These are phyloP conservation scores for Sternotherus odoratus DNA, from an alignment of 2,797 vertebrate genomes.

Conservation along the genomic window DNA sequence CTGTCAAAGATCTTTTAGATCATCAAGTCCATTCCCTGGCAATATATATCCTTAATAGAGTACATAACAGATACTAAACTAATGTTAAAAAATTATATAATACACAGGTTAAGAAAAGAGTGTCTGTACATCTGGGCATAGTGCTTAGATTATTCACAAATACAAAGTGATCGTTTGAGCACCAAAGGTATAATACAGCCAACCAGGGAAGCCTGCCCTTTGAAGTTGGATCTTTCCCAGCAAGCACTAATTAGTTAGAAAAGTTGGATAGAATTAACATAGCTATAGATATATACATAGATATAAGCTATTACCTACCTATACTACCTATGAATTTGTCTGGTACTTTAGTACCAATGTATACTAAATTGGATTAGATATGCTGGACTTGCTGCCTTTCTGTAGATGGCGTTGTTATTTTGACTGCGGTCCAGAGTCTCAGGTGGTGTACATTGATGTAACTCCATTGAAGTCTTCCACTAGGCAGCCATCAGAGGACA, in stretches of 20 bases:
- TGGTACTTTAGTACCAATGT: background rate
- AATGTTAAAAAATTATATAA: background rate
- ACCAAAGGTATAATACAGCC: too few relatives aligned
- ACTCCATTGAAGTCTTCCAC: background rate
- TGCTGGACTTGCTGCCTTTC: background rate
- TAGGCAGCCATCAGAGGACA: background rate
- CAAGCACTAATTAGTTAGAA: background rate
- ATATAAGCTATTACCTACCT: rapidly evolving
- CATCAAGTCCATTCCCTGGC: background rate
- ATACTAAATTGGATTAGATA: background rate
- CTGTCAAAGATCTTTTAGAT: background rate
- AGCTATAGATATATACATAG: too few relatives aligned
- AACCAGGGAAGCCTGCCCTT: too few relatives aligned
- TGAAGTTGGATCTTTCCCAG: background rate
- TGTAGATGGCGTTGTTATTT: background rate
- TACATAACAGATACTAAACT: background rate
- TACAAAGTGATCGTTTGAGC: too few relatives aligned
- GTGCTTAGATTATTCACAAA: too few relatives aligned
- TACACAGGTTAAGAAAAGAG: too few relatives aligned
- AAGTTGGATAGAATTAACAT: background rate
- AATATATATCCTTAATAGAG: background rate
- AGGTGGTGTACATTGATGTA: background rate
- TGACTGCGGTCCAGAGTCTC: background rate
- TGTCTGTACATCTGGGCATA: too few relatives aligned
- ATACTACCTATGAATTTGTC: background rate